phyloP scores from a whole-genome alignment of 2,113 vertebrate genomes.

The Phocoena sinus region DNA sequence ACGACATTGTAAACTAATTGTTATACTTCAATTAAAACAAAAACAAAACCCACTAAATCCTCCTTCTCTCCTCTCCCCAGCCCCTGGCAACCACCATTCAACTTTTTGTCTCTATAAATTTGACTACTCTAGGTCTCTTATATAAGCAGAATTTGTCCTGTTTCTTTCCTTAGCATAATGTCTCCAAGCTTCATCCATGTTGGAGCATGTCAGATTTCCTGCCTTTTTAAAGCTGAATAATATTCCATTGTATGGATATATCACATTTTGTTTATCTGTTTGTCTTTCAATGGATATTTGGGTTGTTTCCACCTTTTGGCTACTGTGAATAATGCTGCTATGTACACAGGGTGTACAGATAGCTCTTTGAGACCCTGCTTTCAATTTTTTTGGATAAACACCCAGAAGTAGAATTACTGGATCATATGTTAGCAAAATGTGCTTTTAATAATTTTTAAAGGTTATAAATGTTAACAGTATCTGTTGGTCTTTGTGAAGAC shows the following conservation, averaged over 20 bases:
- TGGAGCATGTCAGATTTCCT: background rate
- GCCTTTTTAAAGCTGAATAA: background rate
- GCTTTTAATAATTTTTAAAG: background rate
- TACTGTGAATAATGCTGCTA: background rate
- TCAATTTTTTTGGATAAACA: background rate
- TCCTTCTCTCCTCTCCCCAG: no score
- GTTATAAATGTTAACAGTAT: background rate
- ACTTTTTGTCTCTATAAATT: rapidly evolving
- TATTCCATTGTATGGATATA: no score
- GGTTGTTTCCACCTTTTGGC: background rate
- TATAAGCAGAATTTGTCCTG: no score
- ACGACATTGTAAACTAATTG: background rate
- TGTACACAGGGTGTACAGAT: background rate
- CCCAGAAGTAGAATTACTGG: background rate
- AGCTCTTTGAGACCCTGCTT: background rate
- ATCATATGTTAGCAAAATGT: background rate
- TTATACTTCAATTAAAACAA: background rate
- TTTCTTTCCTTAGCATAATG: rapidly evolving
- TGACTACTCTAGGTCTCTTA: background rate
- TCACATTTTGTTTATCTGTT: no score
- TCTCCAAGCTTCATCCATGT: background rate
- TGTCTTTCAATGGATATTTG: rapidly evolving
- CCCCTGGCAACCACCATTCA: no score
- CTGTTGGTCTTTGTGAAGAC: background rate
- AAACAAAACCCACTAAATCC: background rate